Conservation (phyloP, 1,140 invertebrate genomes). For the Heliconius congener region DNA sequence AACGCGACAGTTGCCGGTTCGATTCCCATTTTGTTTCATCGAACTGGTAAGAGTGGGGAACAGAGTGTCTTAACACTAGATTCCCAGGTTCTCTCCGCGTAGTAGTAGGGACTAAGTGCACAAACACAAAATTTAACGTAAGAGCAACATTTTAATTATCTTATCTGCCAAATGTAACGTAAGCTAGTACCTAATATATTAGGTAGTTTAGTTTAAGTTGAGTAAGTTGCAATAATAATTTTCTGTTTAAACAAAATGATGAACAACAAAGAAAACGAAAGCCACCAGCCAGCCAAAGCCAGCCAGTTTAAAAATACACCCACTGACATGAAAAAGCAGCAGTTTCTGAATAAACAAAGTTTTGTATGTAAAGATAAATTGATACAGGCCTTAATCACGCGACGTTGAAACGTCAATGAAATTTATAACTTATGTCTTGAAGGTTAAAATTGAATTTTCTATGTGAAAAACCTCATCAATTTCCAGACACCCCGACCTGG, state of each 20-base stretch:
- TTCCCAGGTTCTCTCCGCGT: no score
- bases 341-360: conserved; percentile 7
- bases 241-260: background rate
- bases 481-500: conserved; percentile 30
- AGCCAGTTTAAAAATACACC: background rate
- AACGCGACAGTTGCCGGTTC: no score
- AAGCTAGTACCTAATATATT: no score
- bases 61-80: no score
- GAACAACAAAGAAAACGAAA: background rate
- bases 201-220: no score
- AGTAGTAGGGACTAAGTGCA: no score
- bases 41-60: no score
- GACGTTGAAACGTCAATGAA: background rate
- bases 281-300: background rate
- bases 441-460: conserved; percentile 6
- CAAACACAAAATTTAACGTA: no score
- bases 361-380: conserved; percentile 26
- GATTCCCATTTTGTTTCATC: no score
- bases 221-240: background rate
- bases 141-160: no score
- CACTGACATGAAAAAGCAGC: conserved; percentile 8
- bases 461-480: background rate
- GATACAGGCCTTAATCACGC: conserved; percentile 27
- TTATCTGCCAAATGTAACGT: no score
- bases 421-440: background rate